Evolutionary conservation across 2,888 invertebrate genomes (phyloP).

Genomic region (Leptura quadrifasciata): DNA sequence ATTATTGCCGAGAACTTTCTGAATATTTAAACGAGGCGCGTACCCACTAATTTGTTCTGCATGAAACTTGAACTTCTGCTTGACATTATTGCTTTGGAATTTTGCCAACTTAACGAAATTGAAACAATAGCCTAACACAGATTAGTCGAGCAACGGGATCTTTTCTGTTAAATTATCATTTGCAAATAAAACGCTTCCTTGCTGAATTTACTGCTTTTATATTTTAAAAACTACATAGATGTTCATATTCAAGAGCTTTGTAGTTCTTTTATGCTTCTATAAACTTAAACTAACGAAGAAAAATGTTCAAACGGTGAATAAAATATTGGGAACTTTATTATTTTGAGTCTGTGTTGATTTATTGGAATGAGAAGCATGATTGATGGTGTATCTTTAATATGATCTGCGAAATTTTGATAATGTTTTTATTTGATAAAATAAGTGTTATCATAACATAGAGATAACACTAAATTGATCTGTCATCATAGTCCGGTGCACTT

Average conservation of each 20-base stretch:
- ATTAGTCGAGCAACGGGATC: slow-evolving; percentile 61
- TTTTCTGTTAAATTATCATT: slow-evolving; percentile 46
- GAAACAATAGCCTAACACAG: slow-evolving; percentile 71
- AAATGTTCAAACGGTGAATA: not conserved
- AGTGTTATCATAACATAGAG: not conserved
- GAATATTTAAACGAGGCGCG: slow-evolving; percentile 68
- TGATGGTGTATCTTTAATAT: not conserved
- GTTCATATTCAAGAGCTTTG: slow-evolving; percentile 4
- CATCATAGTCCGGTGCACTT: not conserved
- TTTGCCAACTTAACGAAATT: slow-evolving; percentile 70
- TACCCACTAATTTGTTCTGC: slow-evolving; percentile 71
- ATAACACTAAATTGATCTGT: not conserved
- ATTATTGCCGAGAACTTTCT: slow-evolving; percentile 64
- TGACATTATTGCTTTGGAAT: slow-evolving; percentile 70
- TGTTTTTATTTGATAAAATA: not conserved
- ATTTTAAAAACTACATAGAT: slow-evolving; percentile 8
- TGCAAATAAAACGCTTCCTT: slow-evolving; percentile 35
- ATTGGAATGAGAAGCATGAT: not conserved
- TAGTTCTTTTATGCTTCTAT: not conserved
- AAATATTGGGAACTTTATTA: not conserved
- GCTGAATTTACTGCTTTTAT: not conserved
- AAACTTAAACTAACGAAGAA: not conserved
- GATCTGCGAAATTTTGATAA: not conserved
- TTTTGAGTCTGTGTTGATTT: not conserved
- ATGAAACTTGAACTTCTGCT: slow-evolving; percentile 69